Conservation (phyloP, 2,888 invertebrate species). For the Dendrolimus houi region DNA sequence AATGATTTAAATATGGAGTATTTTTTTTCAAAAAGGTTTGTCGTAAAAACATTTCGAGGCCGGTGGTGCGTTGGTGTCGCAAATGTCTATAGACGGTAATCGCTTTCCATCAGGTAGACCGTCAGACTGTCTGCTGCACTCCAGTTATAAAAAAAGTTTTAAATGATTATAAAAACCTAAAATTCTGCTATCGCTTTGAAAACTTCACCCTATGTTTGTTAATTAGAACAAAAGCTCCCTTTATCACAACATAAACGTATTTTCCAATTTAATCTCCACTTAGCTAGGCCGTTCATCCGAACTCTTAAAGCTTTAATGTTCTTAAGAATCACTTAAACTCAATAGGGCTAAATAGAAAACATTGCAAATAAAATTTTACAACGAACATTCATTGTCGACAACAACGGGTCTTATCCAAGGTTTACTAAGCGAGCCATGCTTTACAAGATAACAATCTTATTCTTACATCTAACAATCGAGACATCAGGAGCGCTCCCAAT, state of each 20-base stretch:
- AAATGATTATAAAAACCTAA: neutral
- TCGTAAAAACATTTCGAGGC: too few species aligned
- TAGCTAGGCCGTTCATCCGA: neutral
- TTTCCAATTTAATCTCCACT: neutral
- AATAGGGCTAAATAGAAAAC: conserved; percentile 1
- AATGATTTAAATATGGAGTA: too few species aligned
- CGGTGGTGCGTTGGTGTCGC: too few species aligned
- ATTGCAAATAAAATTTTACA: conserved; percentile 11
- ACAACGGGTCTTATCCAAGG: conserved; percentile 7
- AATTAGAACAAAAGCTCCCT: neutral
- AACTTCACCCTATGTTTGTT: neutral
- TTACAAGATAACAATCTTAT: conserved; percentile 33
- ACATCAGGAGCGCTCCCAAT: conserved; percentile 28
- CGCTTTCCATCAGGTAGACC: too few species aligned
- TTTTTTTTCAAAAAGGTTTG: too few species aligned
- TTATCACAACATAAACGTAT: neutral
- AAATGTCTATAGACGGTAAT: too few species aligned
- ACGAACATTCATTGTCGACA: conserved; percentile 12
- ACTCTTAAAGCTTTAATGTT: neutral
- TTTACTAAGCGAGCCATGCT: conserved; percentile 14
- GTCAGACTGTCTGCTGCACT: too few species aligned
- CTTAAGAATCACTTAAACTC: neutral
- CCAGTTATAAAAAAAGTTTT: too few species aligned
- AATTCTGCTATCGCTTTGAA: neutral
- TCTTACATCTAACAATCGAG: conserved; percentile 36